phyloP scores from a whole-genome alignment of 1,140 invertebrate species.

The Lordiphosa clarofinis region DNA sequence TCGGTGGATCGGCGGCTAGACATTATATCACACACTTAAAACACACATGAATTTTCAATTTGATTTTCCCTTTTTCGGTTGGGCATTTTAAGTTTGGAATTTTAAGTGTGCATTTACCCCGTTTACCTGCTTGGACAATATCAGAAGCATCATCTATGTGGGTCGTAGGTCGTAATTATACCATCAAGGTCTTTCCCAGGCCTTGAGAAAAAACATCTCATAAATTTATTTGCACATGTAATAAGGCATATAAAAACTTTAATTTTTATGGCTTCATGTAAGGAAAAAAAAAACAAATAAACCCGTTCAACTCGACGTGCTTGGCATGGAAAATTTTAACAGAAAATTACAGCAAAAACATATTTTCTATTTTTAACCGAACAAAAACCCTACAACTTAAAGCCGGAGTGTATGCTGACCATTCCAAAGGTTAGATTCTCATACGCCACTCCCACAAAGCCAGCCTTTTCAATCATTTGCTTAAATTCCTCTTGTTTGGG shows the following conservation, averaged over 20 bases:
- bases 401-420: conserved; percentile 96
- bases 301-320: conserved; percentile 45
- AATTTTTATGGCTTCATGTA: conserved; percentile 22
- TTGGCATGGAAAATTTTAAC: conserved; percentile 15
- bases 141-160: conserved; percentile 24
- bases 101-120: conserved; percentile 14
- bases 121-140: conserved; percentile 14
- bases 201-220: conserved; percentile 30
- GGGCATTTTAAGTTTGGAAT: conserved; percentile 22
- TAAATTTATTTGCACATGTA: conserved; percentile 31
- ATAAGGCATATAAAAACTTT: conserved; percentile 27
- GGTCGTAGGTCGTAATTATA: conserved; percentile 16
- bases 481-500: conserved; percentile 96
- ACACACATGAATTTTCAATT: conserved; percentile 45
- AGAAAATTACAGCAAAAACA: background rate
- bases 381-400: conserved; percentile 83
- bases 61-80: conserved; percentile 55
- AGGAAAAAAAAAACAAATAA: conserved; percentile 5
- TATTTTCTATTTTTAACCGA: conserved; percentile 9
- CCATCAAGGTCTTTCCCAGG: conserved; percentile 53
- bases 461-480: conserved; percentile 91
- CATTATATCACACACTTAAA: conserved; percentile 62
- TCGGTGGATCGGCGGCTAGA: conserved; percentile 1
- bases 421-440: conserved; percentile 95
- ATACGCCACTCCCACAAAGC: conserved; percentile 92